phyloP scores from a whole-genome alignment of 2,113 vertebrate genomes.

The Bostrychus sinensis region DNA sequence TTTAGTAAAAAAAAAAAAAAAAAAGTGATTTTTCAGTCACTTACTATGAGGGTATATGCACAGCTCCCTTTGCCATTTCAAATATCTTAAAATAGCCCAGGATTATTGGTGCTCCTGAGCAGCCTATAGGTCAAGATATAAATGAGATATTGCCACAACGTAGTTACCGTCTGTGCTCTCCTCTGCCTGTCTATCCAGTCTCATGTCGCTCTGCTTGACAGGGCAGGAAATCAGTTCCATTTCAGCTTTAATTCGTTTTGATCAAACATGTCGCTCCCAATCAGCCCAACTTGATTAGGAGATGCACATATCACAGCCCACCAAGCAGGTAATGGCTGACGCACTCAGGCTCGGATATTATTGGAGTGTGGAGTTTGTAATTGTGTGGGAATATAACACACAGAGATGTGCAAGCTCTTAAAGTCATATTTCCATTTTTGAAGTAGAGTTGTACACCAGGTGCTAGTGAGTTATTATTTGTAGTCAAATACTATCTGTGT shows the following conservation, averaged over 20 bases:
- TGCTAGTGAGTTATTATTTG: too few relatives aligned
- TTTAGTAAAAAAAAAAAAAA: too few relatives aligned
- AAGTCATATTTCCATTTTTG: neutral
- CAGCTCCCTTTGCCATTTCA: neutral
- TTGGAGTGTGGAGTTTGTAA: constrained; percentile 21
- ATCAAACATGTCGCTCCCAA: constrained; percentile 80
- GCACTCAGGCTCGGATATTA: constrained; percentile 54
- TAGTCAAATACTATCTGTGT: too few relatives aligned
- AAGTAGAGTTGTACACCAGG: too few relatives aligned
- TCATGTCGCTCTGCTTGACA: constrained; percentile 64
- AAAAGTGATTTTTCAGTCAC: too few relatives aligned
- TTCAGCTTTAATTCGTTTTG: constrained; percentile 76
- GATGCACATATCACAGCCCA: constrained; percentile 61
- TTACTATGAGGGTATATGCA: neutral
- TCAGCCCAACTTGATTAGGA: constrained; percentile 72
- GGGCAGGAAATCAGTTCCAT: constrained; percentile 75
- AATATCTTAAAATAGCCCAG: constrained; percentile 21
- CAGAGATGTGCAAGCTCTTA: neutral
- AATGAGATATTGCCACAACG: constrained; percentile 42
- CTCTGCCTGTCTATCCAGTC: constrained; percentile 23
- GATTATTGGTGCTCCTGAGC: constrained; percentile 40
- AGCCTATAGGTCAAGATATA: constrained; percentile 44
- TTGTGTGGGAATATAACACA: neutral
- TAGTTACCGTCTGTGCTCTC: neutral
- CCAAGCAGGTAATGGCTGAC: constrained; percentile 68